Percentiles rank a stretch among this genome's conserved stretches.
phyloP scores from a whole-genome alignment of 2,797 vertebrate species.

The Sebastolobus alascanus region DNA sequence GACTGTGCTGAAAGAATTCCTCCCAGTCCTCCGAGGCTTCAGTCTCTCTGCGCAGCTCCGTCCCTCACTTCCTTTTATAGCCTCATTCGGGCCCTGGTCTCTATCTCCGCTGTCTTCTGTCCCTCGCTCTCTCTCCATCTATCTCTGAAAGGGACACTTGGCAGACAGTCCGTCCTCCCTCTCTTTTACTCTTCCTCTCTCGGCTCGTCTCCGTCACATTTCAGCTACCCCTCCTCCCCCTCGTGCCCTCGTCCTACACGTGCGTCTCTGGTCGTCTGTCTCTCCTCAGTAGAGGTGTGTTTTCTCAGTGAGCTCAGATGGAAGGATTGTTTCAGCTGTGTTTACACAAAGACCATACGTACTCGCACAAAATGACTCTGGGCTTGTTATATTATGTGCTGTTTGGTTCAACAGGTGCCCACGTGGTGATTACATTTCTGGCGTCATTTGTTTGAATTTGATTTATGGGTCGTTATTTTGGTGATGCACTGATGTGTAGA shows the following conservation, averaged over 20 bases:
- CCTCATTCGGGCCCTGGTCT: conserved; percentile 56
- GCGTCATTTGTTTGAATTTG: conserved; percentile 49
- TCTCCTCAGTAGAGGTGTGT: conserved; percentile 61
- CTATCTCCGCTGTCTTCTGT: conserved; percentile 53
- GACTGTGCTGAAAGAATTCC: conserved; percentile 66
- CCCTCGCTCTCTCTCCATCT: conserved; percentile 56
- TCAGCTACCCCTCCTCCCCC: background rate
- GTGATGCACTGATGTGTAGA: conserved; percentile 2
- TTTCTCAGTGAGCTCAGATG: conserved; percentile 72
- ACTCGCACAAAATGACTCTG: conserved; percentile 31
- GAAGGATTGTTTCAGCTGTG: conserved; percentile 75
- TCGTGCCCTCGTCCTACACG: conserved; percentile 33
- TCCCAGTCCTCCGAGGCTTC: conserved; percentile 47
- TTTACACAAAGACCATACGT: conserved; percentile 57
- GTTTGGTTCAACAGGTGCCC: conserved; percentile 55
- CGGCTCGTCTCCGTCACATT: conserved; percentile 37
- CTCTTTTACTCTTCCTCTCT: conserved; percentile 32
- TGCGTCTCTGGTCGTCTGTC: conserved; percentile 58
- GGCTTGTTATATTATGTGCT: background rate
- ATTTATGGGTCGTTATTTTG: conserved; percentile 9
- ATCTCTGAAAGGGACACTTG: conserved; percentile 57
- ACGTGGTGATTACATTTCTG: conserved; percentile 15
- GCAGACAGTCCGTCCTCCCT: conserved; percentile 48
- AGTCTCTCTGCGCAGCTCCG: conserved; percentile 32
- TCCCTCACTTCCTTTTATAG: conserved; percentile 81